phyloP scores from a whole-genome alignment of 1,140 invertebrate species.

The Pachypsylla venusta region DNA sequence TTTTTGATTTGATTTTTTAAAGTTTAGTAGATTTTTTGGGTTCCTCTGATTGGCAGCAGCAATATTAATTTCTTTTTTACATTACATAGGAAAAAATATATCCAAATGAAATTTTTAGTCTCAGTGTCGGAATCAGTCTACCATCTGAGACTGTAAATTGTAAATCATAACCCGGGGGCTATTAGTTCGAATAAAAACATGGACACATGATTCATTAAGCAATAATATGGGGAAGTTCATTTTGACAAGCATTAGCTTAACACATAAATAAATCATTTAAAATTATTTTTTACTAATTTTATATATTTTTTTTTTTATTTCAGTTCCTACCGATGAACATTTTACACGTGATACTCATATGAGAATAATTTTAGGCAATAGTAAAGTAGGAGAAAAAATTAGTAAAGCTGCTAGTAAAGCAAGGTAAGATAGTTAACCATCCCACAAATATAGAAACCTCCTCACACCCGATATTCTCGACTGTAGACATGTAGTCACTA shows the following conservation, averaged over 20 bases:
- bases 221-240: neutral
- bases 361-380: constrained; percentile 68
- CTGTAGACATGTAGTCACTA: neutral
- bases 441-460: constrained; percentile 12
- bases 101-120: too few species aligned
- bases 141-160: too few species aligned
- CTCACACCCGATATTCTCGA: neutral
- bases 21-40: too few species aligned
- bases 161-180: too few species aligned
- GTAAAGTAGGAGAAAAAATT: constrained; percentile 33
- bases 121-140: too few species aligned
- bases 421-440: constrained; percentile 9
- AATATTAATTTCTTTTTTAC: too few species aligned
- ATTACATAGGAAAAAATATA: too few species aligned
- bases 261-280: neutral
- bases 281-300: constrained; percentile 5
- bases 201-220: too few species aligned
- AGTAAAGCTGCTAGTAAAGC: constrained; percentile 30
- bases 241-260: too few species aligned
- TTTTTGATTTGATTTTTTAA: too few species aligned
- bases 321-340: constrained; percentile 37
- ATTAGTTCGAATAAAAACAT: too few species aligned
- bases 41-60: too few species aligned
- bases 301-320: constrained; percentile 16
- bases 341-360: constrained; percentile 78